These are phyloP conservation scores for Decapterus maruadsi DNA, from an alignment of 2,797 vertebrate genomes.

Conservation along the genomic window DNA sequence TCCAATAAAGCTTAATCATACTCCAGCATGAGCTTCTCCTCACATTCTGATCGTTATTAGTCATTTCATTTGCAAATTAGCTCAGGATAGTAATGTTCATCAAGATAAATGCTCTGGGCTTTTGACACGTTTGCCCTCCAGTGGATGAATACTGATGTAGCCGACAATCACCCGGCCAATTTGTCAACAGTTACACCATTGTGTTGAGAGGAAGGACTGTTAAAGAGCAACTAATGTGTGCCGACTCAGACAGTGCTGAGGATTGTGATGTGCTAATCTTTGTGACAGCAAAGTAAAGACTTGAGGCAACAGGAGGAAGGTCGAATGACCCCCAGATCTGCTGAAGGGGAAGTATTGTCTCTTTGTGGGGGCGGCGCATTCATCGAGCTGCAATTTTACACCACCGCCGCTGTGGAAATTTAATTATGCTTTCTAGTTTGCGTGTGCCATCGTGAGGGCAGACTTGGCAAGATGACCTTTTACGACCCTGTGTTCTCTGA, in stretches of 20 bases:
- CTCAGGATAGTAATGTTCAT: not conserved
- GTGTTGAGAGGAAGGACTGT: conserved; percentile 48
- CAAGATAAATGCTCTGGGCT: conserved; percentile 22
- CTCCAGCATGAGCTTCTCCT: conserved; percentile 4
- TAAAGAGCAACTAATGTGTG: conserved; percentile 54
- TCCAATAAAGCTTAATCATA: conserved; percentile 30
- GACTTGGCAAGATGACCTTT: conserved; percentile 34
- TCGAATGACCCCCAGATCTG: conserved; percentile 40
- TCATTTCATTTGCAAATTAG: conserved; percentile 20
- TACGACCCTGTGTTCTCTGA: conserved; percentile 22
- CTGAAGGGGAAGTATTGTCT: conserved; percentile 8
- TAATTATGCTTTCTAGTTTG: conserved; percentile 40
- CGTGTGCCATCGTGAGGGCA: not conserved
- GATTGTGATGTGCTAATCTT: conserved; percentile 62
- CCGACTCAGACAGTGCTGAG: conserved; percentile 55
- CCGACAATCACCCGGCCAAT: conserved; percentile 33
- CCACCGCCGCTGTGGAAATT: conserved; percentile 51
- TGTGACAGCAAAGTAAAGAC: conserved; percentile 62
- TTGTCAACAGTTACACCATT: conserved; percentile 42
- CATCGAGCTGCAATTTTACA: conserved; percentile 30
- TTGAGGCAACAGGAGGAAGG: conserved; percentile 48
- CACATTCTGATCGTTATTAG: conserved; percentile 46
- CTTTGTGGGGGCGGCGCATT: not conserved
- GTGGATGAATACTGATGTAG: conserved; percentile 19
- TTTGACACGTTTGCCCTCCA: conserved; percentile 37